Evolutionary conservation across 2,888 invertebrate species (phyloP).

Genomic region (Leptogaster cylindrica): DNA sequence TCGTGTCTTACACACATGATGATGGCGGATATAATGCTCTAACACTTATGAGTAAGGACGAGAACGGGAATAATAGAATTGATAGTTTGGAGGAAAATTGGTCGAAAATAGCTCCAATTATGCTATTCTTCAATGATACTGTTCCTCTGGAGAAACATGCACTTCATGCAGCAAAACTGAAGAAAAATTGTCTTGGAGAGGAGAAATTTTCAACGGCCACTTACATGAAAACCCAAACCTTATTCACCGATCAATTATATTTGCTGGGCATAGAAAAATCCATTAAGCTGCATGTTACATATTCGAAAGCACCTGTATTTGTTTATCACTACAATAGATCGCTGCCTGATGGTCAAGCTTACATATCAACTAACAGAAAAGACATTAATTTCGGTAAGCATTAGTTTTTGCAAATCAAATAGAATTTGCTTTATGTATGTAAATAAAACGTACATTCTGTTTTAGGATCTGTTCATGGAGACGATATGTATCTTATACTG

Average conservation of each 20-base stretch:
- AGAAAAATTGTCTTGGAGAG: constrained; percentile 65
- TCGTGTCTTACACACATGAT: constrained; percentile 71
- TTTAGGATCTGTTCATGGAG: constrained; percentile 64
- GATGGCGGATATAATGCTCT: constrained; percentile 76
- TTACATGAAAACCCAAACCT: constrained; percentile 60
- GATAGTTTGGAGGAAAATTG: constrained; percentile 66
- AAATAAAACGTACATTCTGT: too few relatives aligned
- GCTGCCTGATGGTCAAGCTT: constrained; percentile 66
- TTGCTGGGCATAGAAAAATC: constrained; percentile 67
- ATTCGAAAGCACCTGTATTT: constrained; percentile 68
- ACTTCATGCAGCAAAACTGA: constrained; percentile 64
- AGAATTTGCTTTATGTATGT: background rate
- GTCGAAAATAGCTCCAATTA: constrained; percentile 67
- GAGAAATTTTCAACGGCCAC: constrained; percentile 64
- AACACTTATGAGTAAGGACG: constrained; percentile 58
- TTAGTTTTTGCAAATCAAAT: background rate
- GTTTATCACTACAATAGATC: constrained; percentile 71
- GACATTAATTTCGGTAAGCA: constrained; percentile 65
- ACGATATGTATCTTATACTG: constrained; percentile 63
- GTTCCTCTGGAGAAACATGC: constrained; percentile 52
- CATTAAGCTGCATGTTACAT: constrained; percentile 65
- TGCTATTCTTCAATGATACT: constrained; percentile 70
- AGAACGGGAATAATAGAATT: constrained; percentile 58
- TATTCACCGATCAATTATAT: constrained; percentile 72
- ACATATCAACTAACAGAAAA: constrained; percentile 63